phyloP scores from a whole-genome alignment of 2,888 invertebrate species.

The Drosophila phalerata region DNA sequence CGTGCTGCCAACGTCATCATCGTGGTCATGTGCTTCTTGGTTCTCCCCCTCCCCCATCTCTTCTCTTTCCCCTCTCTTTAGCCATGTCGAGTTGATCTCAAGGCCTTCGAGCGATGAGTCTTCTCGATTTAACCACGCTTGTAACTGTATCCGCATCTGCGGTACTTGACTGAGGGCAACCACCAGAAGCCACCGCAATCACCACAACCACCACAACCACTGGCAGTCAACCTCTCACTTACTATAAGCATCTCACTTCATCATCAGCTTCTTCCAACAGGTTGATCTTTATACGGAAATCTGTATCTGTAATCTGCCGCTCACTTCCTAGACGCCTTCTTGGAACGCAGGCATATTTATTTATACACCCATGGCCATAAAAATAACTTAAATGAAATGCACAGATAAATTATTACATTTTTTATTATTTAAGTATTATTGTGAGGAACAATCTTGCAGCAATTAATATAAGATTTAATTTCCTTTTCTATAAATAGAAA shows the following conservation, averaged over 20 bases:
- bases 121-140: constrained; percentile 24
- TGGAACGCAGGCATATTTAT: not conserved
- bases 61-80: not conserved
- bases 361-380: not conserved
- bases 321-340: constrained; percentile 55
- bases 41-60: not conserved
- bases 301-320: constrained; percentile 37
- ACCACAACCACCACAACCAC: constrained; percentile 16
- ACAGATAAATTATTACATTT: not conserved
- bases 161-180: constrained; percentile 13
- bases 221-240: constrained; percentile 43
- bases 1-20: constrained; percentile 53
- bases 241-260: not conserved
- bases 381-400: not conserved
- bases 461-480: no score
- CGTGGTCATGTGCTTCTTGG: constrained; percentile 8
- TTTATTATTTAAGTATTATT: not conserved
- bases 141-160: constrained; percentile 58
- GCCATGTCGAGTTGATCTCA: constrained; percentile 41
- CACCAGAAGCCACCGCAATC: constrained; percentile 3
- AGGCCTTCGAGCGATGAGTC: constrained; percentile 44
- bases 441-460: no score
- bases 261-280: constrained; percentile 30
- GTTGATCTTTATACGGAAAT: constrained; percentile 59
- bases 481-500: no score